phyloP scores from a whole-genome alignment of 92 coral and sea anemone species.

The Parazoanthus swiftii region DNA sequence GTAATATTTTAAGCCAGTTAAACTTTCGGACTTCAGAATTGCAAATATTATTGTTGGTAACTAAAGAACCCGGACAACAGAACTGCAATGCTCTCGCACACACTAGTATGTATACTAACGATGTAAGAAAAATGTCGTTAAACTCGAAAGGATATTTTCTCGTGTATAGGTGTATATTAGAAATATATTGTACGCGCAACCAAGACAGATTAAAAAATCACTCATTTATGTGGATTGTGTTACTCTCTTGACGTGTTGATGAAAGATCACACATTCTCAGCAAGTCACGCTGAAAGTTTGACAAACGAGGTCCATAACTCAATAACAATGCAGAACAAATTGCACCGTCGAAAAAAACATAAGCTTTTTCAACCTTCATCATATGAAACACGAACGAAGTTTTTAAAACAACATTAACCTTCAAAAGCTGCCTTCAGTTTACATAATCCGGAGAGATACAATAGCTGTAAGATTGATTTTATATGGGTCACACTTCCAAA shows the following conservation, averaged over 20 bases:
- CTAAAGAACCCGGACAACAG: not conserved
- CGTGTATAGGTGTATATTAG: not conserved
- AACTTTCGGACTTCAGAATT: not conserved
- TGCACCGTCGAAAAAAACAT: not conserved
- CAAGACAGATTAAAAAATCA: conserved; percentile 16
- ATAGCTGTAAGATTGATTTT: too few relatives aligned
- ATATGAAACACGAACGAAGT: not conserved
- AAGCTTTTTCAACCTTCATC: not conserved
- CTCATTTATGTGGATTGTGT: conserved; percentile 4
- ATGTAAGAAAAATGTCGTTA: not conserved
- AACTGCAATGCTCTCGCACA: conserved; percentile 2
- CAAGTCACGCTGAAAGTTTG: not conserved
- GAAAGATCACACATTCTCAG: conserved; percentile 29
- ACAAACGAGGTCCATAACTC: too few relatives aligned
- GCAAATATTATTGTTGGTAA: conserved; percentile 12
- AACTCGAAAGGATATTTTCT: not conserved
- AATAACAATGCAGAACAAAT: not conserved
- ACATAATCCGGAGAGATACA: too few relatives aligned
- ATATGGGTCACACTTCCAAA: too few relatives aligned
- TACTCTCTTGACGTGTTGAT: conserved; percentile 24
- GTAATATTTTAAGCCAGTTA: conserved; percentile 17
- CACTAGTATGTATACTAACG: not conserved
- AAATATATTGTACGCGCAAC: conserved; percentile 5
- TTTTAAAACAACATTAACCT: too few relatives aligned
- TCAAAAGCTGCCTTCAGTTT: too few relatives aligned